These are phyloP conservation scores for Greenwoodochromis staneri DNA, from an alignment of 2,113 vertebrate genomes.

Conservation along the genomic window DNA sequence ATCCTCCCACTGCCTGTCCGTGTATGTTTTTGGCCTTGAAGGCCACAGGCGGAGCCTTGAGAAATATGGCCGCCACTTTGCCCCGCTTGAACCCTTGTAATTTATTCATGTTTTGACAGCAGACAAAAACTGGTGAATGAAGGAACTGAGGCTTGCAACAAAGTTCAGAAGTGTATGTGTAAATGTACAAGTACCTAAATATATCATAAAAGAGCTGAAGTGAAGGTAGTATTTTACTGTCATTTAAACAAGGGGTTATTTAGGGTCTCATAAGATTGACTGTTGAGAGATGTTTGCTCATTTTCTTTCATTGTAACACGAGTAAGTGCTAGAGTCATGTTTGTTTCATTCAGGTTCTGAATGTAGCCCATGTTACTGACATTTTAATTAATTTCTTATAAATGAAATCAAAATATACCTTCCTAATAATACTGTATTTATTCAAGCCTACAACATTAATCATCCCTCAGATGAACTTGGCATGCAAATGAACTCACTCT, in stretches of 20 bases:
- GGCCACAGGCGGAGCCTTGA: slow-evolving; percentile 48
- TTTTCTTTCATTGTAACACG: not conserved
- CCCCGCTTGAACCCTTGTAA: slow-evolving; percentile 22
- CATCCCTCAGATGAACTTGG: slow-evolving; percentile 27
- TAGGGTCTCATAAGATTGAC: not conserved
- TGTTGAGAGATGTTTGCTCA: not conserved
- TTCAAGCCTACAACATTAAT: not conserved
- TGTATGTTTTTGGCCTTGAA: slow-evolving; percentile 57
- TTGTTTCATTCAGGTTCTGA: not conserved
- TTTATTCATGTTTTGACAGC: slow-evolving; percentile 39
- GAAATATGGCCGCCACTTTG: slow-evolving; percentile 45
- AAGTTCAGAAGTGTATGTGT: not conserved
- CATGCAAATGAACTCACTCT: slow-evolving; percentile 2
- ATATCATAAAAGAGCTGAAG: not conserved
- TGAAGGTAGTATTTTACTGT: not conserved
- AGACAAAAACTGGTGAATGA: not conserved
- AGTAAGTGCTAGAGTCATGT: not conserved
- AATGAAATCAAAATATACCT: not conserved
- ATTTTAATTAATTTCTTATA: not conserved
- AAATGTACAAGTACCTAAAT: not conserved
- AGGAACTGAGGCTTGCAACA: not conserved
- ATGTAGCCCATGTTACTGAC: not conserved
- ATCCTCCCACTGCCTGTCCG: slow-evolving; percentile 61
- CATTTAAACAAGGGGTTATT: not conserved
- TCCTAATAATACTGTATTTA: not conserved